Evolutionary conservation across 2,113 vertebrate species (phyloP).

Genomic region (Cyprinus carpio): DNA sequence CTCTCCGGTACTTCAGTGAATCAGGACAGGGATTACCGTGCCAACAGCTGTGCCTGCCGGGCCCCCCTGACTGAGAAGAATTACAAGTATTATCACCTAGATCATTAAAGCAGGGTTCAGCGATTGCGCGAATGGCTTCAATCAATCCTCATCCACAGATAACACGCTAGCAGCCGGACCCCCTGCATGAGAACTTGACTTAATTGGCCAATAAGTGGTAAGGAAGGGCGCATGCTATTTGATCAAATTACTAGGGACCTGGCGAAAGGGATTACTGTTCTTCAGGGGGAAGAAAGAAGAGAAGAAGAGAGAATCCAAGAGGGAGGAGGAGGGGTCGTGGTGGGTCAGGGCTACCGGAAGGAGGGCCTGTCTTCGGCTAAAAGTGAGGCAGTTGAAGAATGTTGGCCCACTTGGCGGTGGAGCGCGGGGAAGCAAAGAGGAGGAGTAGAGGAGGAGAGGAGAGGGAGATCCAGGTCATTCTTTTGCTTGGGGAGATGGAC

Average conservation of each 20-base stretch:
- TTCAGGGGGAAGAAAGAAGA: slow-evolving; percentile 71
- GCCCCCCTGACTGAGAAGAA: slow-evolving; percentile 99
- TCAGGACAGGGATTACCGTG: slow-evolving; percentile 90
- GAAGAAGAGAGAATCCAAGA: slow-evolving; percentile 77
- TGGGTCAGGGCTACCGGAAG: slow-evolving; percentile 51
- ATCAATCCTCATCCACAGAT: slow-evolving; percentile 98
- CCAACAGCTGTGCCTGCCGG: slow-evolving; percentile 94
- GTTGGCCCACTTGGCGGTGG: slow-evolving; percentile 85
- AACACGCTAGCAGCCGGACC: slow-evolving; percentile 97
- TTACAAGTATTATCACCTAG: slow-evolving; percentile 99
- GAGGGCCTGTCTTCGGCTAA: slow-evolving; percentile 78
- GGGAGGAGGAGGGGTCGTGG: slow-evolving; percentile 57
- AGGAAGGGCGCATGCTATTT: slow-evolving; percentile 93
- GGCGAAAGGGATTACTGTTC: slow-evolving; percentile 89
- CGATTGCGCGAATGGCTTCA: slow-evolving; percentile 94
- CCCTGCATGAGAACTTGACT: slow-evolving; percentile 99
- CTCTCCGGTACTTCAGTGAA: slow-evolving; percentile 84
- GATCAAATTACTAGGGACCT: slow-evolving; percentile 91
- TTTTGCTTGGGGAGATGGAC: slow-evolving; percentile 86
- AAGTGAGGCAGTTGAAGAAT: slow-evolving; percentile 88
- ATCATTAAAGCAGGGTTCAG: slow-evolving; percentile 98
- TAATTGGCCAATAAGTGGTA: slow-evolving; percentile 99
- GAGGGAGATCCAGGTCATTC: slow-evolving; percentile 91
- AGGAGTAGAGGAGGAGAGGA: slow-evolving; percentile 74
- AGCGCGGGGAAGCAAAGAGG: slow-evolving; percentile 77